Evolutionary conservation across 2,797 vertebrate species (phyloP).

Genomic region (Centropyge bicolor): DNA sequence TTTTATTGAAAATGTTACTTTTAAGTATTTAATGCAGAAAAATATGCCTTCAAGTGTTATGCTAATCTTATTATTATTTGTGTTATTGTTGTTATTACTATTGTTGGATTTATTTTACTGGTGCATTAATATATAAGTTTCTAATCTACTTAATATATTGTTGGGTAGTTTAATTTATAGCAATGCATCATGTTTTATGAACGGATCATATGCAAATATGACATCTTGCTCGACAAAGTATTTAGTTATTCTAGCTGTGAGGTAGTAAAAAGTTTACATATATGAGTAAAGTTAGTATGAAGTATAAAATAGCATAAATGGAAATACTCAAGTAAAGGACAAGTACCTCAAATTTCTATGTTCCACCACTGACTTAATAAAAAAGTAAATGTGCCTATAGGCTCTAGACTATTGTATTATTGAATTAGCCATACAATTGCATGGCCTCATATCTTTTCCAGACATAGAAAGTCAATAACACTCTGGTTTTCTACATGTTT

Average conservation of each 20-base stretch:
- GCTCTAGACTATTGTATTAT: background rate
- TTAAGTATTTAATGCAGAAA: background rate
- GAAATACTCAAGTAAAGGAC: background rate
- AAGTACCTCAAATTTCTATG: background rate
- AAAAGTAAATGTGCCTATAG: background rate
- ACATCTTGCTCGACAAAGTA: background rate
- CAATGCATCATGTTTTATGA: background rate
- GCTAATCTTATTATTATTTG: background rate
- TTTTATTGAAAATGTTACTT: background rate
- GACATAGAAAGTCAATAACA: conserved; percentile 2
- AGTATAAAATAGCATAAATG: background rate
- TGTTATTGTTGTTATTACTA: no score
- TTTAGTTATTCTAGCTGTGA: background rate
- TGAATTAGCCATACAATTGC: background rate
- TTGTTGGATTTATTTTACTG: background rate
- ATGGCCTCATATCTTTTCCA: background rate
- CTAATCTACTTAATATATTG: background rate
- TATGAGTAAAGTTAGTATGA: background rate
- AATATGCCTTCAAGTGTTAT: background rate
- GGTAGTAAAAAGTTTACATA: background rate
- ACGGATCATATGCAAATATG: background rate
- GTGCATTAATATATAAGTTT: background rate
- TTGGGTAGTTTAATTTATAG: background rate
- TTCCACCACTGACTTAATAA: background rate
- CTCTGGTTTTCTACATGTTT: conserved; percentile 13